Base-by-base conservation (phyloP, 1,140 invertebrate species). In the Diorhabda carinulata region DNA sequence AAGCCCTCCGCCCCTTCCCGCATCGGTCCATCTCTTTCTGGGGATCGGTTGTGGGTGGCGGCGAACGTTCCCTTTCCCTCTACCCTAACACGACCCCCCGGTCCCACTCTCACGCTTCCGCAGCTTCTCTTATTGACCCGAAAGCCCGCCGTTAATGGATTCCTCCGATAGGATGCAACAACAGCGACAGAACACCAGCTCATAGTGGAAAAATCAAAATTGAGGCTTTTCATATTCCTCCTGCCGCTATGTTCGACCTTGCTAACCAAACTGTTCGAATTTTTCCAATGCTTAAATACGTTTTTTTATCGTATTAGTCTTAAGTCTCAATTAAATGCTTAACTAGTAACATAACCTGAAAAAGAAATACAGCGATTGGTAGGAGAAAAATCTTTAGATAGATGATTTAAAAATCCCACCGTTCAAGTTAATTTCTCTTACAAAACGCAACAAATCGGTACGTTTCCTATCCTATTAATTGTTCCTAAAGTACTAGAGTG, bases 81-180 rank as follows among this genome's bases (percentile, higher is more conserved):
- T 52, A 63, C 61, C 67, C 61, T 61, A 62, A 60, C 43, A 66
- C 8, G 5, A 3, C 66, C 66, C 58, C 69, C 40, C 52, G 47
- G 57, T 40, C 45, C 64, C 52, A 8, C 65, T 59, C 58, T 66
- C 65, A 66, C 65, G 70, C 70, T 71, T 73, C 72, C 72, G 72
- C 72, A 73, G 72, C 72, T 70, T 70, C 70, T 73, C 72, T 71
- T 73, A 73, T 73, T 73, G 72, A 73, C 72, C 72, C 72, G 72
- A 71, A 70, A 62, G 71, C 66, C 66, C 63, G 58, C 64, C 69
- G 72, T 71, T 71, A 73, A 73, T 68, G 72, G 72, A 71, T 68
- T 71, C 72, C 72, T 71, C 63, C 70, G 57, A 67, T 67, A 60
- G 7, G 57, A 59, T 60, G 65, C 58, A 67, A 67, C 65, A 67